Conservation (phyloP, 2,888 invertebrate genomes). For the Catocala fraxini region DNA sequence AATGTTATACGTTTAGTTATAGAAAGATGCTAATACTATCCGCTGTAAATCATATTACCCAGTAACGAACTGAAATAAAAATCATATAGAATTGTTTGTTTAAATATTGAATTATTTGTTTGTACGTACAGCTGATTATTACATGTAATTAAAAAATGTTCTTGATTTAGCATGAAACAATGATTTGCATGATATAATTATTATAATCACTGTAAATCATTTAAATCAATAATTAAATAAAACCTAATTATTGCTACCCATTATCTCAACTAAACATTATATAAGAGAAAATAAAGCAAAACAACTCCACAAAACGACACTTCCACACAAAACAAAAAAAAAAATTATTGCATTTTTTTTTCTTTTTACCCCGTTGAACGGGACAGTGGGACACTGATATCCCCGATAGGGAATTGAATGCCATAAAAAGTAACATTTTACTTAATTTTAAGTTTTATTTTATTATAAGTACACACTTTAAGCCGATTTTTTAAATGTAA, state of each 20-base stretch:
- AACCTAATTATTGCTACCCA: too few relatives aligned
- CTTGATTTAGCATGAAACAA: too few relatives aligned
- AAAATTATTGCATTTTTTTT: slow-evolving; percentile 43
- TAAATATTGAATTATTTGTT: too few relatives aligned
- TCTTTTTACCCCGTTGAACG: slow-evolving; percentile 60
- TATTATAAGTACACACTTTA: slow-evolving; percentile 48
- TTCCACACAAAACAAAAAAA: slow-evolving; percentile 10
- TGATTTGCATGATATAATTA: too few relatives aligned
- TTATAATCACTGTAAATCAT: too few relatives aligned
- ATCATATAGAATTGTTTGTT: too few relatives aligned
- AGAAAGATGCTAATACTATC: too few relatives aligned
- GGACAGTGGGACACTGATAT: slow-evolving; percentile 61
- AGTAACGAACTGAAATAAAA: too few relatives aligned
- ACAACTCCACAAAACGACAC: slow-evolving; percentile 6
- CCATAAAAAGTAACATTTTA: slow-evolving; percentile 51
- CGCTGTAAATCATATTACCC: too few relatives aligned
- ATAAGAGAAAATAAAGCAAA: neutral
- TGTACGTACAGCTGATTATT: slow-evolving; percentile 23
- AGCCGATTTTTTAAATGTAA: slow-evolving; percentile 34
- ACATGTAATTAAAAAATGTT: neutral
- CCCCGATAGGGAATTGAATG: slow-evolving; percentile 48
- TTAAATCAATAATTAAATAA: too few relatives aligned
- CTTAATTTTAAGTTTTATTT: slow-evolving; percentile 44
- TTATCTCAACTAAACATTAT: too few relatives aligned
- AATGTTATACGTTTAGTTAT: neutral